phyloP scores from a whole-genome alignment of 2,113 vertebrate genomes.

The Picathartes gymnocephalus region DNA sequence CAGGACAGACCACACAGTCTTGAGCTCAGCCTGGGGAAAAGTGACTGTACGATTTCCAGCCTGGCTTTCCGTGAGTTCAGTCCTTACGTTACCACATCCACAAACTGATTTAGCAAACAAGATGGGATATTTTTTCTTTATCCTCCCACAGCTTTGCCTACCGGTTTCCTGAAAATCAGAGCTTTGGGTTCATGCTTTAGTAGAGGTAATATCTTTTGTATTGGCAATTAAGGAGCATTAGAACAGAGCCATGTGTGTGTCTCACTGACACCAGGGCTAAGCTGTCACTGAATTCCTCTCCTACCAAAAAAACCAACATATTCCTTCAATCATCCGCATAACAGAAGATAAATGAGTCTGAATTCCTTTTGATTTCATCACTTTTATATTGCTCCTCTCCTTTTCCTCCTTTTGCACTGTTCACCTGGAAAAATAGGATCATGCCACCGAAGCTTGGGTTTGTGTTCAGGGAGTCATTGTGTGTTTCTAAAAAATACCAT shows the following conservation, averaged over 20 bases:
- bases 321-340: background rate
- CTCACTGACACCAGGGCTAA: background rate
- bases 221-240: background rate
- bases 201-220: background rate
- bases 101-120: slow-evolving; percentile 40
- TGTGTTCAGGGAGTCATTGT: background rate
- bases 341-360: background rate
- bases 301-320: background rate
- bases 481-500: background rate
- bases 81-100: background rate
- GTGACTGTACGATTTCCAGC: background rate
- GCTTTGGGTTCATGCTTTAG: background rate
- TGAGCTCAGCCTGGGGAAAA: slow-evolving; percentile 18
- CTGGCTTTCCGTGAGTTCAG: background rate
- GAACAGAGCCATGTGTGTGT: background rate
- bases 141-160: slow-evolving; percentile 27
- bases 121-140: background rate
- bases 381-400: background rate
- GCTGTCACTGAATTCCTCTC: background rate
- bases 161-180: slow-evolving; percentile 18
- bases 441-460: background rate
- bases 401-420: background rate
- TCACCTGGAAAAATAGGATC: background rate
- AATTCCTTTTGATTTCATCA: background rate
- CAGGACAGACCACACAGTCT: slow-evolving; percentile 52